Evolutionary conservation across 2,797 vertebrate genomes (phyloP).

Genomic region (Poecile montanus): DNA sequence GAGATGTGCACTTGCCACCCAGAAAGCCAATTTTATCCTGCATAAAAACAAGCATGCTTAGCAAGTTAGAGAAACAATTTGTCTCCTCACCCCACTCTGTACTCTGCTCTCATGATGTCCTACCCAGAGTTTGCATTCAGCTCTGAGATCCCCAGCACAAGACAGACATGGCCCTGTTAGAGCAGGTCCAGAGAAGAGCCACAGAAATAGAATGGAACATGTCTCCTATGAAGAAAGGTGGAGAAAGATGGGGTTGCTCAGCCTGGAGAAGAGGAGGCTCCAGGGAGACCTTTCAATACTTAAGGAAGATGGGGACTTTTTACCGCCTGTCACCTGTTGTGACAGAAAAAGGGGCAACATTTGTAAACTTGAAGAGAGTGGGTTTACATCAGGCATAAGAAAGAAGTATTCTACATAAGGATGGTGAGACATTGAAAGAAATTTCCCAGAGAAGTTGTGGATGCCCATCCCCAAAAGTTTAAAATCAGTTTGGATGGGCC

Average conservation of each 20-base stretch:
- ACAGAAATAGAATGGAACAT: background rate
- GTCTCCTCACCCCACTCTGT: accelerated
- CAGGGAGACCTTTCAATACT: background rate
- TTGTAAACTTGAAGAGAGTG: background rate
- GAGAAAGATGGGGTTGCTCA: background rate
- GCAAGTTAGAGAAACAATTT: background rate
- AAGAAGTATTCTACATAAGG: background rate
- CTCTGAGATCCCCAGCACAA: background rate
- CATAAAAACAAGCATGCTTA: accelerated
- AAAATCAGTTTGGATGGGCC: background rate
- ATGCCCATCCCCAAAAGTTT: background rate
- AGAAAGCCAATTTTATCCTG: background rate
- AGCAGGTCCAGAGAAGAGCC: background rate
- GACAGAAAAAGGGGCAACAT: background rate
- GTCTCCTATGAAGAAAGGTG: background rate
- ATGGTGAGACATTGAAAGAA: background rate
- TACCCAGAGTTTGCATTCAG: background rate
- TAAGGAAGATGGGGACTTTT: background rate
- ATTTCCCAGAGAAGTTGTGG: background rate
- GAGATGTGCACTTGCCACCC: background rate
- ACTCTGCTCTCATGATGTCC: background rate
- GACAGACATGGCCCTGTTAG: background rate
- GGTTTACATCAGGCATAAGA: background rate
- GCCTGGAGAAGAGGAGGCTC: background rate
- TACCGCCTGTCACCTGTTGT: background rate